Conservation (phyloP, 92 coral and sea anemone genomes). For the Siderastrea radians region DNA sequence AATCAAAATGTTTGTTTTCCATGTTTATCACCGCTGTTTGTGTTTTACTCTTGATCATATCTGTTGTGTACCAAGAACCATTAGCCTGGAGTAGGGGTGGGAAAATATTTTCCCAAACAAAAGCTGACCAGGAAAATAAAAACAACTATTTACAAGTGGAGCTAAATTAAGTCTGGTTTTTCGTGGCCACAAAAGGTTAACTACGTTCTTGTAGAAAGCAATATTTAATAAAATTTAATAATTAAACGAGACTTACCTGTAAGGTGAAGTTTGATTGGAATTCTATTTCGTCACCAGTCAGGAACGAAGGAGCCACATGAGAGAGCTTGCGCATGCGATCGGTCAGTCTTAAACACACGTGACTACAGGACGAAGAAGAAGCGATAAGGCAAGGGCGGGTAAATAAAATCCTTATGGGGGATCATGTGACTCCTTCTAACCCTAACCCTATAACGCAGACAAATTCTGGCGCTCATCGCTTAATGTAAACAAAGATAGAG, state of each 20-base stretch:
- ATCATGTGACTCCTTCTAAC: conserved; percentile 23
- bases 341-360: conserved; percentile 33
- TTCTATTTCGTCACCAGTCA: conserved; percentile 23
- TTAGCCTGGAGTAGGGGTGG: too few species aligned
- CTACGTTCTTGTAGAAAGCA: too few species aligned
- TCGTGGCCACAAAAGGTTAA: too few species aligned
- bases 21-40: too few species aligned
- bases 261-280: conserved; percentile 35
- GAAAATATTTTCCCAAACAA: too few species aligned
- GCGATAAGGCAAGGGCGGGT: neutral
- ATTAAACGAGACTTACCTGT: conserved; percentile 50
- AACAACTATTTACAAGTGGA: too few species aligned
- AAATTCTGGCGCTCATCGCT: neutral
- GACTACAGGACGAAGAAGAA: conserved; percentile 12
- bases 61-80: too few species aligned
- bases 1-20: too few species aligned
- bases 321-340: conserved; percentile 18
- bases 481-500: conserved; percentile 5
- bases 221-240: neutral
- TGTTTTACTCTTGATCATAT: too few species aligned
- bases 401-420: neutral
- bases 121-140: too few species aligned
- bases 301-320: conserved; percentile 32
- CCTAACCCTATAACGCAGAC: neutral
- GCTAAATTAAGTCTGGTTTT: too few species aligned